Percentiles rank a stretch among this genome's conserved stretches.
phyloP scores from a whole-genome alignment of 2,888 invertebrate species.

The Ectemnius cavifrons region DNA sequence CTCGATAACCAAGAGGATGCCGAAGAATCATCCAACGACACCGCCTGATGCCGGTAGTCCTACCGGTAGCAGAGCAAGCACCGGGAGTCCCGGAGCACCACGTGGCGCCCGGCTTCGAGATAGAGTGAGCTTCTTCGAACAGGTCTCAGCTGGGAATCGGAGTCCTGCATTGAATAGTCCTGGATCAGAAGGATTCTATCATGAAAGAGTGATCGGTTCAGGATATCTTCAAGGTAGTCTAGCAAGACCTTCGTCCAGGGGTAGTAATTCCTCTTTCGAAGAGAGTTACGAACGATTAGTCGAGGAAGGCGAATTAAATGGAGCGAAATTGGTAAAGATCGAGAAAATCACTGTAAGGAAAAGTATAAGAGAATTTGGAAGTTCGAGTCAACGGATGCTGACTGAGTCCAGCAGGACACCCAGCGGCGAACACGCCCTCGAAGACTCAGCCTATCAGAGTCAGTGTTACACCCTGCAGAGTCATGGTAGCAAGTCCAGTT shows the following conservation, averaged over 20 bases:
- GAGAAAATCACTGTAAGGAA: constrained; percentile 85
- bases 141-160: constrained; percentile 83
- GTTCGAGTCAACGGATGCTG: constrained; percentile 19
- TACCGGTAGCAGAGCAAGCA: constrained; percentile 48
- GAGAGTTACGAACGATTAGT: constrained; percentile 80
- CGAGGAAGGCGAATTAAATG: constrained; percentile 84
- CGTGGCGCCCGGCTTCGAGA: constrained; percentile 82
- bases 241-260: constrained; percentile 69
- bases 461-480: constrained; percentile 77
- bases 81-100: constrained; percentile 72
- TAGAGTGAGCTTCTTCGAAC: constrained; percentile 89
- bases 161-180: constrained; percentile 48
- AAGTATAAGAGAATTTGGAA: constrained; percentile 80
- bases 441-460: constrained; percentile 82
- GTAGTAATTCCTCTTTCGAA: constrained; percentile 76
- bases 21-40: constrained; percentile 26
- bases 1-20: background rate
- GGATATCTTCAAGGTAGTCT: too few relatives aligned
- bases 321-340: constrained; percentile 85
- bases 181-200: too few relatives aligned
- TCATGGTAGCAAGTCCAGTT: constrained; percentile 80
- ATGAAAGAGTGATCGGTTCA: too few relatives aligned
- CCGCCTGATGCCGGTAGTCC: constrained; percentile 48
- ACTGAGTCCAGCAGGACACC: constrained; percentile 79
- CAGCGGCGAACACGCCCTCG: constrained; percentile 79